These are phyloP conservation scores for Ophonus ardosiacus DNA, from an alignment of 2,888 invertebrate genomes.

Conservation along the genomic window DNA sequence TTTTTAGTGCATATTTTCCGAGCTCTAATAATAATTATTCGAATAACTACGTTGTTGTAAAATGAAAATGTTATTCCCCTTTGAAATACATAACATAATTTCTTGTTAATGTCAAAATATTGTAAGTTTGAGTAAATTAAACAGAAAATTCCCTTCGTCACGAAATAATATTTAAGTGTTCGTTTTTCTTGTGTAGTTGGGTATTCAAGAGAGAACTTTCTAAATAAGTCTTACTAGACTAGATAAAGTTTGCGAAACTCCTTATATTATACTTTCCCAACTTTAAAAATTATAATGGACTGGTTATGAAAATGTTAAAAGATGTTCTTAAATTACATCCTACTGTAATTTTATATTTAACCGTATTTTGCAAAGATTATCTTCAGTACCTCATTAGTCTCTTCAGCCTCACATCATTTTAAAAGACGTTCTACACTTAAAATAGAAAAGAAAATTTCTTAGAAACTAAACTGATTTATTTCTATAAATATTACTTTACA, in stretches of 20 bases:
- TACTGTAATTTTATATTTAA: constrained; percentile 32
- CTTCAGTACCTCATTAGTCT: neutral
- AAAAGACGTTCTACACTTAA: neutral
- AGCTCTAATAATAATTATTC: too few relatives aligned
- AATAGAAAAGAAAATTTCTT: neutral
- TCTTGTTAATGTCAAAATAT: neutral
- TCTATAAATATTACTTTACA: too few relatives aligned
- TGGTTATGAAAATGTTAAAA: constrained; percentile 41
- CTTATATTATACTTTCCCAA: constrained; percentile 53
- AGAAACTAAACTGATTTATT: neutral
- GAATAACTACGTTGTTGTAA: too few relatives aligned
- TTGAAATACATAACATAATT: neutral
- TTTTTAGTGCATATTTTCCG: too few relatives aligned
- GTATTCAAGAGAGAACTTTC: constrained; percentile 51
- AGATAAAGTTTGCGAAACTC: constrained; percentile 49
- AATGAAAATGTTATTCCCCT: too few relatives aligned
- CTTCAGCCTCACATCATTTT: neutral
- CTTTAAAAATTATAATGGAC: constrained; percentile 55
- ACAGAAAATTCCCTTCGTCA: constrained; percentile 13
- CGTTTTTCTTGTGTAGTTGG: constrained; percentile 42
- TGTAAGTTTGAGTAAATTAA: constrained; percentile 23
- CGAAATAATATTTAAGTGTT: constrained; percentile 36
- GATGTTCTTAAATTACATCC: constrained; percentile 41
- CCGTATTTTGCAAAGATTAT: neutral
- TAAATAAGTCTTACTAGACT: constrained; percentile 54